These are phyloP conservation scores for Drosophila bocki DNA, from an alignment of 1,140 invertebrate species.

Conservation along the genomic window DNA sequence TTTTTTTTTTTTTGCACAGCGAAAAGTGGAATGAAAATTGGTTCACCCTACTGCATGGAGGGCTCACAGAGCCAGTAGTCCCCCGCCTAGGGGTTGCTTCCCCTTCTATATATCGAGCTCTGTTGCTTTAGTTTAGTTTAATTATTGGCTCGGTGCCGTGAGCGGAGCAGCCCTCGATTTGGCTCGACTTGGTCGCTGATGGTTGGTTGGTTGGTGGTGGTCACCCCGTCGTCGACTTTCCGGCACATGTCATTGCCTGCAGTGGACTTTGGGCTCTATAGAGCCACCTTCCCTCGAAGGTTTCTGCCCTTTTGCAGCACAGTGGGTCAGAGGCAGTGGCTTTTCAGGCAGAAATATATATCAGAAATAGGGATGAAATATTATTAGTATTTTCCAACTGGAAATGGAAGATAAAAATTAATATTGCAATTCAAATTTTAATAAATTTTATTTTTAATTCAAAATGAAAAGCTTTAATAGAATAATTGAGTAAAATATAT, in stretches of 20 bases:
- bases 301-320: constrained; percentile 46
- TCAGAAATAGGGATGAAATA: background rate
- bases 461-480: background rate
- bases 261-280: constrained; percentile 48
- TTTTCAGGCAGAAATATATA: background rate
- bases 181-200: constrained; percentile 2
- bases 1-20: constrained; percentile 26
- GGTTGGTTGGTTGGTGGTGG: constrained; percentile 20
- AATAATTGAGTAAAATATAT: background rate
- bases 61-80: constrained; percentile 12
- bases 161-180: constrained; percentile 42
- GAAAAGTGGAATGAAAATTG: constrained; percentile 42
- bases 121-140: constrained; percentile 74
- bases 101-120: constrained; percentile 10
- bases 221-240: constrained; percentile 61
- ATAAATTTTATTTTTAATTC: background rate
- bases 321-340: constrained; percentile 23
- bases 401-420: background rate
- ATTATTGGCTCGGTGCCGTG: constrained; percentile 72
- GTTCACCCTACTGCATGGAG: constrained; percentile 58
- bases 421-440: background rate
- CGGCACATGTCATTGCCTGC: constrained; percentile 74
- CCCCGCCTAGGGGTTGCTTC: constrained; percentile 64
- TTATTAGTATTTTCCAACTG: background rate
- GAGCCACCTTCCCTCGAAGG: constrained; percentile 9